Evolutionary conservation across 2,113 vertebrate genomes (phyloP), one percentile per base, ranked within the genome.

Genomic region (Lophura nycthemera): DNA sequence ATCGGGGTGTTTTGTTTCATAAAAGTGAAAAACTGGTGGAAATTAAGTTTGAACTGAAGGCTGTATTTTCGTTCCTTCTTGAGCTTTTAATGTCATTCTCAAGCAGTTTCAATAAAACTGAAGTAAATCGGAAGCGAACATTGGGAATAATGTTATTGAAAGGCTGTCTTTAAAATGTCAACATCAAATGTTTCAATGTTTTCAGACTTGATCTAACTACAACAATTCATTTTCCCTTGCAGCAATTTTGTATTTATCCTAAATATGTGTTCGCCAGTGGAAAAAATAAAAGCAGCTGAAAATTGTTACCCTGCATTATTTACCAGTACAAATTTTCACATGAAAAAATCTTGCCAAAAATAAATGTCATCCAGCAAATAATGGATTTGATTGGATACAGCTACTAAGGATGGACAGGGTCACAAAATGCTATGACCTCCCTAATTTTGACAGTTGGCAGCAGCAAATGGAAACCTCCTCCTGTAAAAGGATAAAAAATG

Each of bases 311-410:
- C 50, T 90, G 42, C 7, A 13, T 60, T 92, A 92, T 64, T 83
- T 87, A 78, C 71, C 83, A 92, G 74, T 21, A 87, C 74, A 79
- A 96, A 89, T 96, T 90, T 95, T 94, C 71, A 47, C 67, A 64
- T 81, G 61, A 78, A 79, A 90, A 74, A 59, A 12, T 16, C 80
- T 73, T 82, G 74, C 20, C 25, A 76, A 96, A 95, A 93, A 75
- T 57, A 89, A 92, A 91, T n/a, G 10, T 60, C 30, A 67, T 79
- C 45, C 47, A 60, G 72, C 20, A 85, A 90, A 86, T 85, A 76
- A 72, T 24, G 78, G 1, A 83, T 56, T 29, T 89, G 60, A 85
- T 64, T 83, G 16, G 13, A 80, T 74, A 19, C 7, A 50, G 34
- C 18, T 85, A 74, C 3, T 50, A 73, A 66, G 54, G 19, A 65